Evolutionary conservation across 2,888 invertebrate genomes (phyloP), one percentile per base, ranked within the genome.

Genomic region (Tuberolachnus salignus): DNA sequence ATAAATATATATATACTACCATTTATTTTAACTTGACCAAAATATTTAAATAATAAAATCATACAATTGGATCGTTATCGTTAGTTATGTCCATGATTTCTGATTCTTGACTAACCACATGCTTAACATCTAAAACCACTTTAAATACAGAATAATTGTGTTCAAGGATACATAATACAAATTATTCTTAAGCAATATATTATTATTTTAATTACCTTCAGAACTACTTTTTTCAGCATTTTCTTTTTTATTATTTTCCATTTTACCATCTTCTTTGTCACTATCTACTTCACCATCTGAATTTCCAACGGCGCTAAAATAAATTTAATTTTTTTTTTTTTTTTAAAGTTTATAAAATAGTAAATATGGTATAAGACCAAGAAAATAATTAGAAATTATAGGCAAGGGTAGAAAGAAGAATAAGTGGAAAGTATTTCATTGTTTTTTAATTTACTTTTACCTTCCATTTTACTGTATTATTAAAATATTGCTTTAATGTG

Each of bases 161-260:
- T 10, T 11, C 3, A 19, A 10, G 9, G 6, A 16, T 14, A 51
- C 6, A 51, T 1, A 51, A 51, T 51, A 34, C 34, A 55, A 11
- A 26, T 13, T 26, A 59, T 59, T 8, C 1, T 6, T 44, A 21
- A 64, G 1, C n/a, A 64, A 9, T 19, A 1, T 19, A 23, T 16
- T 23, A 19, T 34, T 61, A 34, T 34, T 21, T 16, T 13, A 26
- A 19, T 55, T 72, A 80, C 70, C 70, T 26, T 42, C 53, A 71
- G 26, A 42, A 63, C 16, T 49, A 49, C 21, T 57, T 46, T n/a
- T 26, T 55, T 64, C 53, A 16, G 66, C 46, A 67, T 57, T 34
- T 10, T 46, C 81, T 72, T 81, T 82, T 55, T 82, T 80, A n/a
- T 81, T 80, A 11, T 61, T 73, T n/a, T 80, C n/a, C n/a, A n/a